These are phyloP conservation scores for Dasypogon diadema DNA, from an alignment of 2,888 invertebrate species.

Conservation along the genomic window DNA sequence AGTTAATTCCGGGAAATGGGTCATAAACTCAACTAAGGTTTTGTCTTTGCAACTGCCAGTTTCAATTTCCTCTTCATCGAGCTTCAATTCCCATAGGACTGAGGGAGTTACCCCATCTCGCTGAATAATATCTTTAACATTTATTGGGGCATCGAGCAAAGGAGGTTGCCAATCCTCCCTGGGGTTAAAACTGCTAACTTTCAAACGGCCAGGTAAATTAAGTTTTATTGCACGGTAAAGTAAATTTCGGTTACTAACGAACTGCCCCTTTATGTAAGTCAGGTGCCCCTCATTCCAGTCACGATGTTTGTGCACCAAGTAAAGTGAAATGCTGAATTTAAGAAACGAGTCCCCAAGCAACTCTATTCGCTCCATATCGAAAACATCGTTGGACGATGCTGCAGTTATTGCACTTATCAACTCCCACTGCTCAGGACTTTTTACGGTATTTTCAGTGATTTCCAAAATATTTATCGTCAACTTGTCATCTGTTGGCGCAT, in stretches of 20 bases:
- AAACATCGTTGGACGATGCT: conserved; percentile 76
- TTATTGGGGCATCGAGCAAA: conserved; percentile 74
- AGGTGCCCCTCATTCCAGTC: conserved; percentile 80
- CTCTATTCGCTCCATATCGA: conserved; percentile 85
- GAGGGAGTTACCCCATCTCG: conserved; percentile 66
- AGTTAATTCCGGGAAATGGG: conserved; percentile 58
- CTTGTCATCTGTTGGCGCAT: conserved; percentile 38
- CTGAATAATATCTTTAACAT: conserved; percentile 63
- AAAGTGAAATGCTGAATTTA: conserved; percentile 80
- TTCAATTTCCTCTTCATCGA: conserved; percentile 69
- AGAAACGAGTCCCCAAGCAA: conserved; percentile 88
- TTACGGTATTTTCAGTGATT: conserved; percentile 7
- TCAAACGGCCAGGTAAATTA: conserved; percentile 67
- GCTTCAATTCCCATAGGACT: conserved; percentile 69
- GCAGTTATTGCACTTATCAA: conserved; percentile 75
- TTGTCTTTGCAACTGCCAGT: conserved; percentile 60
- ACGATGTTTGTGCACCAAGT: conserved; percentile 75
- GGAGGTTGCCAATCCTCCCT: conserved; percentile 85
- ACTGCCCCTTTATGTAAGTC: conserved; percentile 75
- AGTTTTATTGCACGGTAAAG: conserved; percentile 75
- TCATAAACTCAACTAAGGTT: conserved; percentile 60
- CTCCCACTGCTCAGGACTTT: conserved; percentile 64
- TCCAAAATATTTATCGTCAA: conserved; percentile 60
- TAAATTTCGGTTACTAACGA: conserved; percentile 87
- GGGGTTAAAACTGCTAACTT: conserved; percentile 76